Evolutionary conservation across 1,140 invertebrate species (phyloP), one percentile per base, ranked within the genome.

Genomic region (Gryon sp.): DNA sequence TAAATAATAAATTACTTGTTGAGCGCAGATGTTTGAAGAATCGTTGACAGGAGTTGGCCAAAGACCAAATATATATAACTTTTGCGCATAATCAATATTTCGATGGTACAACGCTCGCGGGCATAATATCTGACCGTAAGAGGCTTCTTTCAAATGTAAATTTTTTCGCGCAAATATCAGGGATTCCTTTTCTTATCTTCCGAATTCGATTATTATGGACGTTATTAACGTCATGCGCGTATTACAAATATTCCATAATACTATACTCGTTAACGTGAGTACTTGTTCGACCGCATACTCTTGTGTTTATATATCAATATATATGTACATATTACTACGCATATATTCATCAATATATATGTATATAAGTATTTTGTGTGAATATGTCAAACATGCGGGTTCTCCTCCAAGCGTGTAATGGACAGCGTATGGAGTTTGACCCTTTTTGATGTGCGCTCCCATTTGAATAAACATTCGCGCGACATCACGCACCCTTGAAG

Each of bases 381-480:
- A n/a, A 28, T n/a, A 24, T 19, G 15, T 14, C 30, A 24, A 18
- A 41, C 26, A 20, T 16, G n/a, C 38, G 14, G 16, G 8, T 22
- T 40, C 43, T 22, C 28, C 26, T 32, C 48, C 9, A 30, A 40
- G 48, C 53, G 28, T 53, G 15, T 60, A 75, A 68, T 60, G 22
- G 46, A 16, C 62, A 60, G 55, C 62, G 46, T 41, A 20, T 59
- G 59, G 43, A 26, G 20, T 53, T 20, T 59, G 55, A 38, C 40
- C 68, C 59, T 63, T 69, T 72, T 70, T 57, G 55, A 28, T 43
- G 48, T 69, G 46, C 34, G 41, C 40, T 57, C 36, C 70, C 78
- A 82, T 73, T 81, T 83, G 78, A 80, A 76, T 79, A 82, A 83
- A 83, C 78, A 84, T 83, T 81, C 81, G 78, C 82, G 80, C 75